A percentile compares a stretch with the other conserved stretches of the same genome.
Evolutionary conservation across 1,140 invertebrate genomes (phyloP).

Genomic region (Drosophila cardini): DNA sequence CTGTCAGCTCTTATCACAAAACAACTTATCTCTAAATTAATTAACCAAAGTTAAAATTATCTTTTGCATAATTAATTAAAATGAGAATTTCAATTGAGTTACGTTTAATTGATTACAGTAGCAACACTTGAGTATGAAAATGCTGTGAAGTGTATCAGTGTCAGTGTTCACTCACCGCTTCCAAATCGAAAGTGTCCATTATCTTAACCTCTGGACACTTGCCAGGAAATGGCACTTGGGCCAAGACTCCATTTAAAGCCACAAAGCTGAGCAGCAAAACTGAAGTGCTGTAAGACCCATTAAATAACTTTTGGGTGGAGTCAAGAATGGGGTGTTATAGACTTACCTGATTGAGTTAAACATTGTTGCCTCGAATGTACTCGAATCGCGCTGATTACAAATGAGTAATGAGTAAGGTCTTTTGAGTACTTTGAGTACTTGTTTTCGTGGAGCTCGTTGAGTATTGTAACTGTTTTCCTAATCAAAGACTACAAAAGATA

Average conservation of each 20-base stretch:
- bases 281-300: slow-evolving; percentile 28
- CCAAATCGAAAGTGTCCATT: slow-evolving; percentile 87
- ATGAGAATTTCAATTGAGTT: slow-evolving; percentile 20
- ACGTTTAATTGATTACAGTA: slow-evolving; percentile 24
- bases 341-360: slow-evolving; percentile 28
- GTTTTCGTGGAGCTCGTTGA: neutral
- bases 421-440: slow-evolving; percentile 7
- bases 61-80: slow-evolving; percentile 31
- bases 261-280: slow-evolving; percentile 44
- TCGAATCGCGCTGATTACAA: slow-evolving; percentile 1
- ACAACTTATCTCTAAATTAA: slow-evolving; percentile 12
- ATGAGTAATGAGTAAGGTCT: too few relatives aligned
- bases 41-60: slow-evolving; percentile 9
- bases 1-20: neutral
- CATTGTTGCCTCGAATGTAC: slow-evolving; percentile 14
- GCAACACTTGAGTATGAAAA: neutral
- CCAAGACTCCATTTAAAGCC: slow-evolving; percentile 50
- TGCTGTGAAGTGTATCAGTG: slow-evolving; percentile 14
- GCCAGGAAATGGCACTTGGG: slow-evolving; percentile 88
- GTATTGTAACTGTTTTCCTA: neutral
- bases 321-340: neutral
- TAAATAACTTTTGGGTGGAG: neutral
- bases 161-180: slow-evolving; percentile 85
- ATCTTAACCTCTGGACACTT: slow-evolving; percentile 88
- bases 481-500: too few relatives aligned